Conservation (phyloP, 2,797 vertebrate genomes). For the Xerus rutilus region DNA sequence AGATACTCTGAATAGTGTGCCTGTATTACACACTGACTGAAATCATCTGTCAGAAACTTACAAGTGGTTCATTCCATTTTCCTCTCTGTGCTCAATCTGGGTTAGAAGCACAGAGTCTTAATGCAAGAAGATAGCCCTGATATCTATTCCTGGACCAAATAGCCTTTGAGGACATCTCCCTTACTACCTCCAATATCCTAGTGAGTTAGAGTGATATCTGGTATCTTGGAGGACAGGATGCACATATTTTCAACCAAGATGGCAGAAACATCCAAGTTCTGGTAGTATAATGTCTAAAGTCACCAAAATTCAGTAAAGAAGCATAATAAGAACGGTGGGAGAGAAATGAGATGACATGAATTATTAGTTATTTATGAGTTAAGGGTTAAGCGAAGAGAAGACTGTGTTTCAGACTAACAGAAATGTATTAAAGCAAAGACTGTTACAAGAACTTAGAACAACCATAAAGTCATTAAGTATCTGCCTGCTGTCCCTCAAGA, state of each 20-base stretch:
- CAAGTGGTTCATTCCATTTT: not conserved
- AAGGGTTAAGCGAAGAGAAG: not conserved
- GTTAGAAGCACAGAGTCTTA: not conserved
- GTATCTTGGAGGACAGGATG: not conserved
- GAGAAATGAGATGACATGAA: not conserved
- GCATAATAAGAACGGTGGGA: not conserved
- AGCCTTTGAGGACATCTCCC: not conserved
- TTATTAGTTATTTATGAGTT: constrained; percentile 1
- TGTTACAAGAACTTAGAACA: not conserved
- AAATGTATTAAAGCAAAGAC: not conserved
- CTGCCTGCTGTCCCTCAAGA: not conserved
- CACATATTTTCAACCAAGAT: not conserved
- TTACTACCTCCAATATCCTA: not conserved
- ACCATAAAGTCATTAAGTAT: constrained; percentile 19
- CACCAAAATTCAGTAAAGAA: not conserved
- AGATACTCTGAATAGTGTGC: not conserved
- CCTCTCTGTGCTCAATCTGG: not conserved
- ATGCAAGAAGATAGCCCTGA: not conserved
- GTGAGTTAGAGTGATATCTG: not conserved
- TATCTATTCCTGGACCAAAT: not conserved
- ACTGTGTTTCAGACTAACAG: constrained; percentile 8
- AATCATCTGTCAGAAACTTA: not conserved
- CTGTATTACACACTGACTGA: not conserved
- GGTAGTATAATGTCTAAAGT: not conserved
- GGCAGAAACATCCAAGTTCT: not conserved